Evolutionary conservation across 2,797 vertebrate species (phyloP).

Genomic region (Leptatherina wallacei): DNA sequence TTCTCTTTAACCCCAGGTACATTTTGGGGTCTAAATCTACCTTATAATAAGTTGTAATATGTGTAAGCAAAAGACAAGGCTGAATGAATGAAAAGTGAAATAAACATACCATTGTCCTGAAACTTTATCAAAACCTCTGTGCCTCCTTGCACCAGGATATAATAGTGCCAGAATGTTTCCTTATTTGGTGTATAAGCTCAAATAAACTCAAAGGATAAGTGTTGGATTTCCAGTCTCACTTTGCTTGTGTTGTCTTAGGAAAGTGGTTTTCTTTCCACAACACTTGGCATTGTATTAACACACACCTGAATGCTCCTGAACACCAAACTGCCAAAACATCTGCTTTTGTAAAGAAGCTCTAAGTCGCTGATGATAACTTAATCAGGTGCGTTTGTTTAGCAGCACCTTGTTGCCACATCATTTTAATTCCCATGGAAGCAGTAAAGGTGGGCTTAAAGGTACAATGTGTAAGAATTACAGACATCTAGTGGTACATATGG

Average conservation of each 20-base stretch:
- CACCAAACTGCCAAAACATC: not conserved
- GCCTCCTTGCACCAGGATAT: not conserved
- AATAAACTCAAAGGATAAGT: not conserved
- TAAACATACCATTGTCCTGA: not conserved
- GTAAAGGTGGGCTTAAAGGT: not conserved
- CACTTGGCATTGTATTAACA: not conserved
- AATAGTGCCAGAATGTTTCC: not conserved
- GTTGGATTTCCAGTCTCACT: not conserved
- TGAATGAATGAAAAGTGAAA: too few relatives aligned
- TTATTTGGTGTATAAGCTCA: not conserved
- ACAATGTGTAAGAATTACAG: too few relatives aligned
- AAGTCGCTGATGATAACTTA: not conserved
- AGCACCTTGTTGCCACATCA: not conserved
- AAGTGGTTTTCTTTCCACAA: not conserved
- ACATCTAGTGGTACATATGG: too few relatives aligned
- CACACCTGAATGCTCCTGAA: not conserved
- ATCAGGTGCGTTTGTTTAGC: not conserved
- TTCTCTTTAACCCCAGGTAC: not conserved
- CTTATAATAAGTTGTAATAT: too few relatives aligned
- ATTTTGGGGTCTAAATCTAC: not conserved
- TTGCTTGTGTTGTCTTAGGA: too few relatives aligned
- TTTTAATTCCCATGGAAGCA: not conserved
- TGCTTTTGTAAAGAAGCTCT: not conserved
- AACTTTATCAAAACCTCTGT: not conserved
- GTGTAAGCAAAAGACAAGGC: too few relatives aligned